Evolutionary conservation across 2,888 invertebrate genomes (phyloP), one percentile per base, ranked within the genome.

Genomic region (Sesia apiformis): DNA sequence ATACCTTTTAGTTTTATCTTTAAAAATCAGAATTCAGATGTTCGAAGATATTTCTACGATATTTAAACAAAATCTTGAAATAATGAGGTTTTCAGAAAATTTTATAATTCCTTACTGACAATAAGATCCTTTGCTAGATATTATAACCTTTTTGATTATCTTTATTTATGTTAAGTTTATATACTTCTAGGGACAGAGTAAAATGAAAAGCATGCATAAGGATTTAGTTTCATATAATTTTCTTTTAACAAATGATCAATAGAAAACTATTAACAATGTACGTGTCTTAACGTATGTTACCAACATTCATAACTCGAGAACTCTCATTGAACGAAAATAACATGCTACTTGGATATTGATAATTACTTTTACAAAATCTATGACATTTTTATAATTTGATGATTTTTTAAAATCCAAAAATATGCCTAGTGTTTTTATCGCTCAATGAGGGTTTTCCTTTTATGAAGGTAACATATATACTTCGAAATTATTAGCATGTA

Each of bases 171-270:
- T 23, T 23, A 23, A 23, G 23, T 23, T 23, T 23, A 23, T 23
- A 23, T 23, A 23, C 23, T 23, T 23, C 23, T 23, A 23, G 2
- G 23, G 23, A 23, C 23, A 23, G 23, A 23, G 23, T 23, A 23
- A 23, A 23, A 23, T 23, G 23, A 23, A 23, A 23, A 23, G 23
- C 23, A 23, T 23, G 23, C 52, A 55, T 79, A 87, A 87, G 87
- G 86, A 88, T 89, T 89, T 88, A 88, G 89, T 89, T 88, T 89
- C 87, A 78, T 89, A 88, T 89, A 89, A 89, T 89, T 89, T 89
- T 89, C 88, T 88, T 85, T 88, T 88, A 89, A 89, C 89, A 89
- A 89, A 89, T 89, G 86, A 88, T 89, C 89, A 89, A 89, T 89
- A 89, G 88, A 89, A 89, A 89, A 89, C 87, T 89, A 88, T 89